A percentile compares a stretch with the other conserved stretches of the same genome.
Conservation (phyloP, 2,888 invertebrate genomes). For the Macrophya alboannulata region DNA sequence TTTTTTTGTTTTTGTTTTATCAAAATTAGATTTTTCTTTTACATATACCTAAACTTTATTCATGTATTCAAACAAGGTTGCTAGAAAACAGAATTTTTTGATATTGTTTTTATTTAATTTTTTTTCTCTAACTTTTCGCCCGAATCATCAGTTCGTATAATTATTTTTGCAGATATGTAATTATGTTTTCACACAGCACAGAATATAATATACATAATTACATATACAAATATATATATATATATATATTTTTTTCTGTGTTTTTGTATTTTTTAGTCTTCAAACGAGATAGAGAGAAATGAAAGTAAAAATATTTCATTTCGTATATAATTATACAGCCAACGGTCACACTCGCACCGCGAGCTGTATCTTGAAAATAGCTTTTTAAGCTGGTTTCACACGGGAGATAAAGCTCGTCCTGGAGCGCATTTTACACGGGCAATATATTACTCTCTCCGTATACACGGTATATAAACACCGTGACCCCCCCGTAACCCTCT, state of each 20-base stretch:
- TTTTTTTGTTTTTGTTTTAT: background rate
- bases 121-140: too few species aligned
- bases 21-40: background rate
- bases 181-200: too few species aligned
- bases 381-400: slow-evolving; percentile 9
- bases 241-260: too few species aligned
- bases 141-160: too few species aligned
- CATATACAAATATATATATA: too few species aligned
- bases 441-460: slow-evolving; percentile 26
- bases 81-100: too few species aligned
- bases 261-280: too few species aligned
- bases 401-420: slow-evolving; percentile 25
- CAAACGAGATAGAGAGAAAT: background rate
- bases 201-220: too few species aligned
- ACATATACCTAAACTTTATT: background rate
- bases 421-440: background rate
- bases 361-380: background rate
- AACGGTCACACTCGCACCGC: background rate
- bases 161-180: too few species aligned
- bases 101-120: too few species aligned
- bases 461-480: background rate
- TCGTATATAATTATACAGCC: background rate
- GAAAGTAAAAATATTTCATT: background rate
- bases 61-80: background rate
- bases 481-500: slow-evolving; percentile 21